Base-by-base conservation (phyloP, 1,140 invertebrate genomes). In the Ephestia elutella region DNA sequence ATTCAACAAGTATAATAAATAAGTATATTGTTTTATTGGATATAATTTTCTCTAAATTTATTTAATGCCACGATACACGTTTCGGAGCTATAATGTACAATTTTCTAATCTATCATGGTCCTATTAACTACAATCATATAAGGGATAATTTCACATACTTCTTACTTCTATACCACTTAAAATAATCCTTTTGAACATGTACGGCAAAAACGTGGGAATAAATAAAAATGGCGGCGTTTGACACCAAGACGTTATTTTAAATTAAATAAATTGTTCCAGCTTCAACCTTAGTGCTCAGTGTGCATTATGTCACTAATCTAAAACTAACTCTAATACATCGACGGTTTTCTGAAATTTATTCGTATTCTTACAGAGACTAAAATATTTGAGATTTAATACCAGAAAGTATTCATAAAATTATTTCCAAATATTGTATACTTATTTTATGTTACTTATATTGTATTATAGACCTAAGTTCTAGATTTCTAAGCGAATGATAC, bases 261-360 rank as follows among this genome's bases (percentile, higher is more conserved):
- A 59, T 49, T 48, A 60, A n/a, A 50, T 62, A 56, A 74, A 78
- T 87, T 87, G 84, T 84, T 85, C 84, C 84, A 80, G 82, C 74
- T 58, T 85, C 84, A 87, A 87, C 84, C 84, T 78, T 80, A 65
- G 68, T 76, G 74, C 70, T 74, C 64, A 63, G 30, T 32, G 30
- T 59, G 48, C 57, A 28, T 51, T n/a, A n/a, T 9, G 28, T 56
- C 10, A 3, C 21, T 38, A 38, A 55, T 49, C 63, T 54, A 48
- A 54, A 49, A 66, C 75, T 82, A 82, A 63, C 74, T 51, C 72
- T 80, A 78, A 72, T 75, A 82, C 73, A 74, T 80, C 67, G 80
- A 87, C 82, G 82, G 82, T 73, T 85, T 75, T 44, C 78, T 83
- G 79, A 83, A 78, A 65, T 66, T 65, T 73, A 59, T 51, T 63